phyloP scores from a whole-genome alignment of 2,113 vertebrate species.

The Rhabdomys dilectus region DNA sequence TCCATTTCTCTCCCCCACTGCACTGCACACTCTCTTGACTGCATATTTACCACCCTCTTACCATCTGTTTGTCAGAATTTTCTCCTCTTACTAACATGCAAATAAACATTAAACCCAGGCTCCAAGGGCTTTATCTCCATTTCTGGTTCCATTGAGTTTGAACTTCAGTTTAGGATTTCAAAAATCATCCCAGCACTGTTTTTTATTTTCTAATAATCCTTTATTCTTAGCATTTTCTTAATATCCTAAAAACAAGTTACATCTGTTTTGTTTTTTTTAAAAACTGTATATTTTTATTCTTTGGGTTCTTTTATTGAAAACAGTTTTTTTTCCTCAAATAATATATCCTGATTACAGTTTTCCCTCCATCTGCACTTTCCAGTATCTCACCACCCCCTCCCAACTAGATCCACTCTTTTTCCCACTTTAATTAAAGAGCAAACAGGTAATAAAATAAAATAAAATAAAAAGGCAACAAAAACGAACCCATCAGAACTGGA shows the following conservation, averaged over 20 bases:
- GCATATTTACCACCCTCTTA: neutral
- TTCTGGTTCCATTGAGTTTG: neutral
- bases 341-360: neutral
- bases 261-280: neutral
- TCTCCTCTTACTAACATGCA: neutral
- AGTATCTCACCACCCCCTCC: neutral
- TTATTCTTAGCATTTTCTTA: neutral
- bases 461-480: neutral
- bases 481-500: neutral
- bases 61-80: neutral
- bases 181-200: neutral
- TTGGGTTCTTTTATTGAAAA: neutral
- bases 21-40: neutral
- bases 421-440: neutral
- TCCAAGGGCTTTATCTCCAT: neutral
- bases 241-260: neutral
- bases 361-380: neutral
- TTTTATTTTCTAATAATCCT: neutral
- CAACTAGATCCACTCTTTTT: neutral
- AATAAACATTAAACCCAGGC: neutral
- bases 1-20: neutral
- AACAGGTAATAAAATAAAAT: neutral
- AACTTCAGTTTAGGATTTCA: neutral
- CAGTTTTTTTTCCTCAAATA: neutral
- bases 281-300: neutral